Percentiles rank a stretch among this genome's conserved stretches.
Evolutionary conservation across 2,113 vertebrate species (phyloP).

Genomic region (Phoenicopterus ruber): DNA sequence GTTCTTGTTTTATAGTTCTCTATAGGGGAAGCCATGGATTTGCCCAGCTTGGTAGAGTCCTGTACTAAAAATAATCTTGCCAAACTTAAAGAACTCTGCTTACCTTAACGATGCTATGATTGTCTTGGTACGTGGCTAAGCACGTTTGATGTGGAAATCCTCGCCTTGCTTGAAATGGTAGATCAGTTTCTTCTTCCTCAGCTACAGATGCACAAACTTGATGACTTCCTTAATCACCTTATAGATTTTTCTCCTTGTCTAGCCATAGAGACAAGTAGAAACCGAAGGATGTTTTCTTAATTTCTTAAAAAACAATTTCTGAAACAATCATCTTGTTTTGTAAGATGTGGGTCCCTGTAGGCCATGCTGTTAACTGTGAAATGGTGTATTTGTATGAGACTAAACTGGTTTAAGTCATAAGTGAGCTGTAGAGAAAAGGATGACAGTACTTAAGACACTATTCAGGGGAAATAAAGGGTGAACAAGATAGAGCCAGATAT

Average conservation of each 20-base stretch:
- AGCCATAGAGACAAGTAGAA: not conserved
- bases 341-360: not conserved
- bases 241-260: not conserved
- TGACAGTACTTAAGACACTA: not conserved
- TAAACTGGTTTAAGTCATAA: not conserved
- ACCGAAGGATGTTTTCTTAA: not conserved
- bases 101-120: accelerated
- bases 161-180: not conserved
- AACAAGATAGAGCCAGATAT: not conserved
- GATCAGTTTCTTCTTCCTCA: not conserved
- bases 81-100: not conserved
- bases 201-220: not conserved
- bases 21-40: not conserved
- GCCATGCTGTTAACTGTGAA: not conserved
- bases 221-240: not conserved
- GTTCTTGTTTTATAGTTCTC: not conserved
- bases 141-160: not conserved
- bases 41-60: not conserved
- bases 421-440: not conserved
- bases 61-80: not conserved
- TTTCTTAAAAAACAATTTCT: not conserved
- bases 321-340: not conserved
- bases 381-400: not conserved
- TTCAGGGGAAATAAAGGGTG: not conserved
- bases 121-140: not conserved